These are phyloP conservation scores for Varanus salvator DNA, from an alignment of 2,113 vertebrate genomes.

Conservation along the genomic window DNA sequence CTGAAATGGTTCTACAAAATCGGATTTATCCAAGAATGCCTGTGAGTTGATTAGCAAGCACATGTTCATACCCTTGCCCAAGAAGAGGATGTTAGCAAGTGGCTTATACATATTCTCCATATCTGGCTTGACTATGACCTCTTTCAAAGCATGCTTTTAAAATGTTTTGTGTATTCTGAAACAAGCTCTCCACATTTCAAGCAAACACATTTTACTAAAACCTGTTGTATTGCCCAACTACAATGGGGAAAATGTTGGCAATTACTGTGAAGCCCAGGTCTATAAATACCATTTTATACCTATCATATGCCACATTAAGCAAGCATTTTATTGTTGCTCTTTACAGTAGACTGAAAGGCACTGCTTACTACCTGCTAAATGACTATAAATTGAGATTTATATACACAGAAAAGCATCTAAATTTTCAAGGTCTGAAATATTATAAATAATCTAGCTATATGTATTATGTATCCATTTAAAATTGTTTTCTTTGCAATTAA, in stretches of 20 bases:
- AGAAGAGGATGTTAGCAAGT: no score
- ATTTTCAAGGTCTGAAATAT: background rate
- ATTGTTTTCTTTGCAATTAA: background rate
- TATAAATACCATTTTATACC: background rate
- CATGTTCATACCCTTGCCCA: no score
- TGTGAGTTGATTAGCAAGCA: no score
- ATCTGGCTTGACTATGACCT: no score
- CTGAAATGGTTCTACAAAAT: no score
- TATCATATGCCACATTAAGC: background rate
- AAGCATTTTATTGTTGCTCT: background rate
- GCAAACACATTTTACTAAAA: background rate
- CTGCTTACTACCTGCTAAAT: constrained; percentile 4
- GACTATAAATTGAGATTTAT: background rate
- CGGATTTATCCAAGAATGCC: no score
- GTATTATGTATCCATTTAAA: background rate
- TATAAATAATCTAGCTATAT: background rate
- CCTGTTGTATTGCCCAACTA: background rate
- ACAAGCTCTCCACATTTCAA: background rate
- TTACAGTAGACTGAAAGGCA: background rate
- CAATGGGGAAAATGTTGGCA: background rate
- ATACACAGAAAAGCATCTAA: background rate
- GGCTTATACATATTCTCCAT: no score
- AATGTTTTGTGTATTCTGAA: background rate
- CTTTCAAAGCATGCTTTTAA: background rate
- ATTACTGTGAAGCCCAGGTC: background rate